phyloP scores from a whole-genome alignment of 2,888 invertebrate genomes.

The Dynastes tityus region DNA sequence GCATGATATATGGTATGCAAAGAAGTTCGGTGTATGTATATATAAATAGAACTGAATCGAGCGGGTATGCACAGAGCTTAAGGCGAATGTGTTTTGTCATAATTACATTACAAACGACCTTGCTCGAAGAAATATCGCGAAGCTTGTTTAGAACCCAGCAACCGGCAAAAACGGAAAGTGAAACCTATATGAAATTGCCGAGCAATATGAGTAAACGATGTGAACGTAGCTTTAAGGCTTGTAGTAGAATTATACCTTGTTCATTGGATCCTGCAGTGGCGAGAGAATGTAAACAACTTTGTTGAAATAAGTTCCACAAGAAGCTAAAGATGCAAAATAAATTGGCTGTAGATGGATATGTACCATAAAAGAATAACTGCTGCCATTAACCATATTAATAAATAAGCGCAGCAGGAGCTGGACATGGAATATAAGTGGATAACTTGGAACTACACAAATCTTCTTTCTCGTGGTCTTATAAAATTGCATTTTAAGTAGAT shows the following conservation, averaged over 20 bases:
- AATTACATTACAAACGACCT: conserved; percentile 25
- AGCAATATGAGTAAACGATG: conserved; percentile 5
- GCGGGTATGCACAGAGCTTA: not conserved
- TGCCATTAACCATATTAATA: no score
- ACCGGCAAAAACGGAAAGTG: conserved; percentile 19
- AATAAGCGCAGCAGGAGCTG: no score
- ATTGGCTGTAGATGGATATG: no score
- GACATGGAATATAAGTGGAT: no score
- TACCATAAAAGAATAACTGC: no score
- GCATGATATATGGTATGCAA: not conserved
- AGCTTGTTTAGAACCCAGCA: conserved; percentile 5
- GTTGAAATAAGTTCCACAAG: conserved; percentile 1
- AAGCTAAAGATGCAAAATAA: no score
- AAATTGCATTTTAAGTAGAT: no score
- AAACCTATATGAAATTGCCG: conserved; percentile 28
- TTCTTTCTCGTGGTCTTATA: no score
- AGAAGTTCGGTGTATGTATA: conserved; percentile 1
- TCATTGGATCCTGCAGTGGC: not conserved
- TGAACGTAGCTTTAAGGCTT: conserved; percentile 22
- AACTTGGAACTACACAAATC: no score
- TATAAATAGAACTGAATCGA: not conserved
- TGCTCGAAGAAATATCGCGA: conserved; percentile 28
- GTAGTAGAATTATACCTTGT: conserved; percentile 8
- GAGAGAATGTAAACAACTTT: conserved; percentile 11
- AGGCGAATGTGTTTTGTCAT: conserved; percentile 19